These are phyloP conservation scores for Oxyruncus cristatus DNA, from an alignment of 2,113 vertebrate species.

Conservation along the genomic window DNA sequence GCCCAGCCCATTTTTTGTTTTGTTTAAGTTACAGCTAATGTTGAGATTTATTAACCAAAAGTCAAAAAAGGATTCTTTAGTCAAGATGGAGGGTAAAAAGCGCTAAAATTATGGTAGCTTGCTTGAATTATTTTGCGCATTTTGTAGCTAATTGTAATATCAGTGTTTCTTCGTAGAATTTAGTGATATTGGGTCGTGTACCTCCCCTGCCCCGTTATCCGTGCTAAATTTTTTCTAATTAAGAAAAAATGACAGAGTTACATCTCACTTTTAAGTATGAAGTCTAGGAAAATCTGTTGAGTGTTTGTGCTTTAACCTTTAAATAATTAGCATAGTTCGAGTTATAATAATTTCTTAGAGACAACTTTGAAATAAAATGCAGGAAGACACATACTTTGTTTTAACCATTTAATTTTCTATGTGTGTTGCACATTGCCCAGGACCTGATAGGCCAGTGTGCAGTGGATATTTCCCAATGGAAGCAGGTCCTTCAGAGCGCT, in stretches of 20 bases:
- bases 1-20: not conserved
- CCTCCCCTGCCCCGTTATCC: not conserved
- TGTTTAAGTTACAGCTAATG: not conserved
- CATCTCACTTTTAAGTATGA: not conserved
- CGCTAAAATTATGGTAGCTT: not conserved
- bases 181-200: not conserved
- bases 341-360: not conserved
- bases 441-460: not conserved
- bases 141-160: not conserved
- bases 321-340: not conserved
- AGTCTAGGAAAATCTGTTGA: not conserved
- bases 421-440: not conserved
- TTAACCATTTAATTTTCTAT: not conserved
- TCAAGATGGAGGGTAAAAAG: not conserved
- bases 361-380: not conserved
- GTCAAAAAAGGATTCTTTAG: rapidly evolving
- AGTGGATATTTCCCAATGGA: not conserved
- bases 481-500: not conserved
- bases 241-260: not conserved
- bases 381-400: not conserved
- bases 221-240: not conserved
- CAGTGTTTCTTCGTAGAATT: not conserved
- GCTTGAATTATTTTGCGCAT: not conserved
- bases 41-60: not conserved
- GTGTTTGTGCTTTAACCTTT: not conserved